Evolutionary conservation across 2,888 invertebrate species (phyloP).

Genomic region (Serripes groenlandicus): DNA sequence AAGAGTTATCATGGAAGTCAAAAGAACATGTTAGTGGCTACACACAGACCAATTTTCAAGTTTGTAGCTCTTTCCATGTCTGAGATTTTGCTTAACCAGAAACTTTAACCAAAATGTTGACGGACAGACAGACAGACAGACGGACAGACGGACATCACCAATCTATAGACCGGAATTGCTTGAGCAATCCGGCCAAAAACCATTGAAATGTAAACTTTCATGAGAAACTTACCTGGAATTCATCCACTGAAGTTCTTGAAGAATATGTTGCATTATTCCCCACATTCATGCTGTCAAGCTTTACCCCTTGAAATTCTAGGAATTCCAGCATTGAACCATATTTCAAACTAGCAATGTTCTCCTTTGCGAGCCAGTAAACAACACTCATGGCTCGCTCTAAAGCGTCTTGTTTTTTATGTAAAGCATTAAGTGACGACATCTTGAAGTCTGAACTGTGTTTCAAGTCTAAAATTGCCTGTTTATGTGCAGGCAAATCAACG

Average conservation of each 20-base stretch:
- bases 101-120: no score
- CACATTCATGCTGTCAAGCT: conserved; percentile 5
- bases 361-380: conserved; percentile 21
- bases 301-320: conserved; percentile 14
- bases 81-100: no score
- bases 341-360: conserved; percentile 19
- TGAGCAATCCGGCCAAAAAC: no score
- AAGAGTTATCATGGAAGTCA: no score
- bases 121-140: no score
- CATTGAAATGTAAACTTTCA: no score
- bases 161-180: no score
- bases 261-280: conserved; percentile 25
- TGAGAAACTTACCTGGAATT: conserved; percentile 17
- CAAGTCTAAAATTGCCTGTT: conserved; percentile 1
- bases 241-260: conserved; percentile 24
- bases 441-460: neutral
- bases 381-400: conserved; percentile 23
- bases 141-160: no score
- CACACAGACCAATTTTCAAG: no score
- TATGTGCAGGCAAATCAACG: neutral
- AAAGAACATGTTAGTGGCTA: no score
- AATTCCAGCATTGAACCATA: conserved; percentile 3
- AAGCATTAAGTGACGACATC: neutral
- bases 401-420: conserved; percentile 1
- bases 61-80: no score